Base-by-base conservation (phyloP, 92 coral and sea anemone species). In the Epizoanthus illoricatus region DNA sequence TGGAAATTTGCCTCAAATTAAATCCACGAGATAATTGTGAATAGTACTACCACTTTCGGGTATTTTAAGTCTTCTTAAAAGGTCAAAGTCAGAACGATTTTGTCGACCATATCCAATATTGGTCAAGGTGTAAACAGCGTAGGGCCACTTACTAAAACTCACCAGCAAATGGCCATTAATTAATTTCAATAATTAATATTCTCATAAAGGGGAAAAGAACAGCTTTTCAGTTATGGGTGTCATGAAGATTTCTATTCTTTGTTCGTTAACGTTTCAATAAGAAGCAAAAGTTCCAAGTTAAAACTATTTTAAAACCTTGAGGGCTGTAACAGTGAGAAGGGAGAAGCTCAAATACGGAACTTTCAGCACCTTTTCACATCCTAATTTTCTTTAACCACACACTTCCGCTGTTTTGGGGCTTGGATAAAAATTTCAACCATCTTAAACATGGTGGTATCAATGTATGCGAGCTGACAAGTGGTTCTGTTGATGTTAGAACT, bases 281-380 rank as follows among this genome's bases (percentile, higher is more conserved):
- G 5, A 40, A 5, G 13, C 39, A 40, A 42, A 43, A 64, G 55
- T 10, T 21, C 20, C 59, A 63, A 43, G 60, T 69, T 39, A 15
- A 20, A 52, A 45, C 60, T 43, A 75, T 75, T 41, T n/a, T n/a
- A n/a, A n/a, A 75, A 60, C 39, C 68, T 59, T 57, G 47, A 63
- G 33, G 36, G 67, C 40, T 18, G n/a, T 62, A 78, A 62, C 42
- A 42, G 2, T 63, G 82, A 78, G 41, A 42, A 23, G 70, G 64
- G 12, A 13, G 42, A 3, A 47, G 56, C 60, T 63, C 71, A 78
- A 63, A 78, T 71, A 78, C 3, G n/a, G 13, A 20, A 59, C 82
- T 62, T 78, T 78, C 82, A 78, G 61, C 82, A 78, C 82, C 82
- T 43, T 78, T 64, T 61, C 71, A 78, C 71, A 78, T 63, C 82